phyloP scores from a whole-genome alignment of 2,113 vertebrate genomes.

The Pteropus alecto region DNA sequence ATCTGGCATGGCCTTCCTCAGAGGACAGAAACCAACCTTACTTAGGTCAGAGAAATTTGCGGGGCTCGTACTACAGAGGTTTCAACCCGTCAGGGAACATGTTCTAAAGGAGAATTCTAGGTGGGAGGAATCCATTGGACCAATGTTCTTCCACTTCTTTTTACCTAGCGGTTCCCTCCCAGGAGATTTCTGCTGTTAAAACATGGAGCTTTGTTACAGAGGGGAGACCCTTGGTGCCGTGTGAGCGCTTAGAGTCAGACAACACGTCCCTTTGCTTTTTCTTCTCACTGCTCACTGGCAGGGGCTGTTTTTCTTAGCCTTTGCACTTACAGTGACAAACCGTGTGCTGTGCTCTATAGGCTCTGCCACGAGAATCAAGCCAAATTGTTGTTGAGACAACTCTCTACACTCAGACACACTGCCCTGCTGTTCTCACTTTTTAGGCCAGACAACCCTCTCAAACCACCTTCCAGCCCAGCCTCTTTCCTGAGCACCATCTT shows the following conservation, averaged over 20 bases:
- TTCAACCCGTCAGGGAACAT: background rate
- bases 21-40: background rate
- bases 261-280: background rate
- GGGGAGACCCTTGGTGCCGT: background rate
- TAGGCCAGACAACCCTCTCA: background rate
- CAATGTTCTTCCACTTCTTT: background rate
- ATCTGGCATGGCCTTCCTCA: background rate
- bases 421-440: background rate
- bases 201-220: background rate
- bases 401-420: fast-evolving
- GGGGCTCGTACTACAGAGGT: background rate
- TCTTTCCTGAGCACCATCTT: background rate
- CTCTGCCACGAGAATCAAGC: background rate
- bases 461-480: background rate
- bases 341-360: fast-evolving
- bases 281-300: background rate
- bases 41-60: background rate
- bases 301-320: background rate
- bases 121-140: fast-evolving
- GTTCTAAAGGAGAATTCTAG: background rate
- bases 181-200: background rate
- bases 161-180: background rate
- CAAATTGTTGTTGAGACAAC: background rate
- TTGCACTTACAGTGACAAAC: background rate
- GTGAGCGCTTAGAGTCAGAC: background rate